These are phyloP conservation scores for Dynastes maya DNA, from an alignment of 2,888 invertebrate genomes.

Conservation along the genomic window DNA sequence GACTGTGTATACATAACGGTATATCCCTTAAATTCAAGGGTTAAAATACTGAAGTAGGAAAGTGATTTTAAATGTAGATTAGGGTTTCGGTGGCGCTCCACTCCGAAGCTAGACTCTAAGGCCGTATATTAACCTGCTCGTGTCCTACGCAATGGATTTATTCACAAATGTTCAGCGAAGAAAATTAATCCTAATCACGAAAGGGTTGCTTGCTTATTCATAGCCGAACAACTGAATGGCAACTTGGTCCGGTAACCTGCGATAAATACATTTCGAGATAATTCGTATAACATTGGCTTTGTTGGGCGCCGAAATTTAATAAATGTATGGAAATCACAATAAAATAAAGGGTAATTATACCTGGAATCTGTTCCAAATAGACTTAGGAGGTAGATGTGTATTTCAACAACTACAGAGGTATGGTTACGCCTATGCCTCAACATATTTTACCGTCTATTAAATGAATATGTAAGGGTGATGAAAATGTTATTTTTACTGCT, in stretches of 20 bases:
- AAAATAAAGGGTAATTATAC: not conserved
- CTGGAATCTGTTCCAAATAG: too few relatives aligned
- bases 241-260: conserved; percentile 3
- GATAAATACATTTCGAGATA: conserved; percentile 32
- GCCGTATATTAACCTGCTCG: conserved; percentile 25
- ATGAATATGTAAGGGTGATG: too few relatives aligned
- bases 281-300: conserved; percentile 22
- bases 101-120: not conserved
- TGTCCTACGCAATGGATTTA: conserved; percentile 36
- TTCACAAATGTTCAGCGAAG: conserved; percentile 31
- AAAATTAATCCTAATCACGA: conserved; percentile 46
- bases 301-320: conserved; percentile 6
- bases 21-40: conserved; percentile 28
- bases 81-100: conserved; percentile 17
- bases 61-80: conserved; percentile 43
- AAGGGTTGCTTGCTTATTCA: conserved; percentile 35
- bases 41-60: conserved; percentile 23
- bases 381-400: too few relatives aligned
- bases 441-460: too few relatives aligned
- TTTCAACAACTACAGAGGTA: too few relatives aligned
- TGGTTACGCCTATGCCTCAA: too few relatives aligned
- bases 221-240: conserved; percentile 22
- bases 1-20: not conserved
- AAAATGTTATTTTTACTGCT: too few relatives aligned
- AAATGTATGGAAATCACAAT: not conserved